A percentile compares a stretch with the other conserved stretches of the same genome.
Conservation (phyloP, 2,113 vertebrate genomes). For the Dipodomys stephensi region DNA sequence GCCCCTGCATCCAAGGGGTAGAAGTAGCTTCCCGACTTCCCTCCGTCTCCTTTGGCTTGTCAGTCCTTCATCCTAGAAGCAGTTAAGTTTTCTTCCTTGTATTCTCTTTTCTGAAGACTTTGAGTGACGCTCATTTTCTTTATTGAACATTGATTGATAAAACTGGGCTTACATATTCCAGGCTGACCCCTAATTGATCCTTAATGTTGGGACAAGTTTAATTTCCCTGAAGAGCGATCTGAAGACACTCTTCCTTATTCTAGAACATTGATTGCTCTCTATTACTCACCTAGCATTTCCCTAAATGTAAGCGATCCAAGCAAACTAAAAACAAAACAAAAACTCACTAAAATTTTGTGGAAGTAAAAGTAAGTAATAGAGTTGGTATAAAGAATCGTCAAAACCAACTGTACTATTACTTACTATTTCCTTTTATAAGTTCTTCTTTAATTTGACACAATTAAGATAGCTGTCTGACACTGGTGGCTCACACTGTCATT, state of each 20-base stretch:
- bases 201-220: conserved; percentile 14
- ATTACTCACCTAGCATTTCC: not conserved
- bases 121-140: not conserved
- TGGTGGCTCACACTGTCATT: too few species aligned
- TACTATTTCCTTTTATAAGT: conserved; percentile 28
- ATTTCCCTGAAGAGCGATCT: not conserved
- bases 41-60: not conserved
- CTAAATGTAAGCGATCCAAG: not conserved
- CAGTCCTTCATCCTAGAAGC: not conserved
- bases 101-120: not conserved
- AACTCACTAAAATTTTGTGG: not conserved
- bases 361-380: not conserved
- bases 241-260: not conserved
- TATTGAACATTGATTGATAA: not conserved
- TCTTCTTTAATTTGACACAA: not conserved
- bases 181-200: not conserved
- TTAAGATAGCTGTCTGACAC: not conserved
- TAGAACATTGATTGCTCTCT: not conserved
- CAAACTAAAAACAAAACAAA: not conserved
- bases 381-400: not conserved
- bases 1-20: not conserved
- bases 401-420: not conserved
- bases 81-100: not conserved
- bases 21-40: not conserved
- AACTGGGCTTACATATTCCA: not conserved